Percentiles rank a stretch among this genome's conserved stretches.
These are phyloP conservation scores for Drosophila macrospina DNA, from an alignment of 2,888 invertebrate species.

Conservation along the genomic window DNA sequence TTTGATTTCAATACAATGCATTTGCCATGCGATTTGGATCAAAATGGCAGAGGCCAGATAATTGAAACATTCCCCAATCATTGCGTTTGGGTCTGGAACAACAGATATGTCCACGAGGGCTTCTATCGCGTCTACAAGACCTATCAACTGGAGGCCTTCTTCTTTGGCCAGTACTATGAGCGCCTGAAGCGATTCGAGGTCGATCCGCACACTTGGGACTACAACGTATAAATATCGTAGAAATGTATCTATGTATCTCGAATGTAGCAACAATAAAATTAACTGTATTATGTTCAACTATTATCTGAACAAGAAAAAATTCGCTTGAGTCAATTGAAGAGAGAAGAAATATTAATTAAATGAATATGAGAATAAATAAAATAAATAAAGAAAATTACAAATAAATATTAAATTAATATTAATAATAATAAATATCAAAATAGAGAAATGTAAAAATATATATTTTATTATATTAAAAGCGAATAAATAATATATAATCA, in stretches of 20 bases:
- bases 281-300: conserved; percentile 11
- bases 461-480: no score
- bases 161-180: conserved; percentile 54
- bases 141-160: conserved; percentile 57
- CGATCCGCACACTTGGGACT: conserved; percentile 83
- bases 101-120: conserved; percentile 24
- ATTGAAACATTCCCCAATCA: conserved; percentile 33
- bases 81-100: conserved; percentile 47
- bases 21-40: conserved; percentile 50
- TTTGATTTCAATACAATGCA: conserved; percentile 39
- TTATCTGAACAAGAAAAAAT: not conserved
- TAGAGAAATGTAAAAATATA: no score
- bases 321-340: no score
- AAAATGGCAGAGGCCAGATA: not conserved
- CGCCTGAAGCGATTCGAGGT: conserved; percentile 85
- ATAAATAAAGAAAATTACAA: not conserved
- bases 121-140: conserved; percentile 50
- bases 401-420: no score
- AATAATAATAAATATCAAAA: no score
- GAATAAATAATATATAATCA: no score
- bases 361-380: not conserved
- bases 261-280: conserved; percentile 16
- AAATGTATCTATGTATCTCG: not conserved
- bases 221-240: not conserved
- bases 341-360: no score